Percentiles rank a stretch among this genome's conserved stretches.
phyloP scores from a whole-genome alignment of 2,797 vertebrate genomes.

The Amblyraja radiata region DNA sequence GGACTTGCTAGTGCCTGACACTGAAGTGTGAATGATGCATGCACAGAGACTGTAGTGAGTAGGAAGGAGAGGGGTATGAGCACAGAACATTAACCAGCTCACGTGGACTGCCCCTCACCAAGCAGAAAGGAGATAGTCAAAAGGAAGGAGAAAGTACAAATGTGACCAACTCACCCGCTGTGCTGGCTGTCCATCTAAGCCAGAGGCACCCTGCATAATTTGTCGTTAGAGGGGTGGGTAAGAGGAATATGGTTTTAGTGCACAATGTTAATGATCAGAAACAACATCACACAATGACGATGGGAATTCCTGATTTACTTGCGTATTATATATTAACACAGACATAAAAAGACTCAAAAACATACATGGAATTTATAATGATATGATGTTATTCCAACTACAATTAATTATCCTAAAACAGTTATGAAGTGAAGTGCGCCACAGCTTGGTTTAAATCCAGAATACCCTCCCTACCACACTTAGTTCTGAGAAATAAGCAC shows the following conservation, averaged over 20 bases:
- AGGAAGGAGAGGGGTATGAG: neutral
- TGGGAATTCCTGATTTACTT: constrained; percentile 24
- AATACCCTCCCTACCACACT: neutral
- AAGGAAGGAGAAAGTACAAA: constrained; percentile 42
- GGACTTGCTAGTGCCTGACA: neutral
- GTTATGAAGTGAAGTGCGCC: neutral
- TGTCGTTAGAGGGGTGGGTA: constrained; percentile 50
- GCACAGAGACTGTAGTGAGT: constrained; percentile 32
- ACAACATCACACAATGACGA: constrained; percentile 18
- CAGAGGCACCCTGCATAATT: constrained; percentile 96
- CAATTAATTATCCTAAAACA: constrained; percentile 18
- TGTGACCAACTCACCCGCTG: constrained; percentile 85
- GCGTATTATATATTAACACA: constrained; percentile 33
- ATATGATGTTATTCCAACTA: neutral
- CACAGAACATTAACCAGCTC: neutral
- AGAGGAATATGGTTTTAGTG: constrained; percentile 49
- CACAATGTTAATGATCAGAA: constrained; percentile 47
- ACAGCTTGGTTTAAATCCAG: neutral
- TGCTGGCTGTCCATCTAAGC: constrained; percentile 99
- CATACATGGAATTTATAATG: neutral
- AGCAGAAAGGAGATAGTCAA: constrained; percentile 32
- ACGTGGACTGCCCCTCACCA: constrained; percentile 27
- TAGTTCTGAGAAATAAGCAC: constrained; percentile 1
- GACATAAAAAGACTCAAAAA: constrained; percentile 7
- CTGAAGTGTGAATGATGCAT: neutral